Evolutionary conservation across 2,797 vertebrate genomes (phyloP), one percentile per base, ranked within the genome.

Genomic region (Gambusia yucatana): DNA sequence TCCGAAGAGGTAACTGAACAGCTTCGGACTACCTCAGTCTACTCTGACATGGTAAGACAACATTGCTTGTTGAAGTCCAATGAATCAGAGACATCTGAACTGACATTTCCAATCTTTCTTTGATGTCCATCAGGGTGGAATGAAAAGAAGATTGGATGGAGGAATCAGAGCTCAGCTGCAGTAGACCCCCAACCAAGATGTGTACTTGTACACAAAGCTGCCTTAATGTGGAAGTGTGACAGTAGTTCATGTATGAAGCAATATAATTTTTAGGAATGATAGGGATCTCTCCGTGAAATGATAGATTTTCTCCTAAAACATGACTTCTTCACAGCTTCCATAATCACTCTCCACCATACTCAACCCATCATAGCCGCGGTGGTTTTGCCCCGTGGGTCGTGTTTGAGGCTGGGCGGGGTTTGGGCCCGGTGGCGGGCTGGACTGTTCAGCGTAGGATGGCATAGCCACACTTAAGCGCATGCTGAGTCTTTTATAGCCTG

Each of bases 321-420:
- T 98, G 83, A 99, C 98, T 94, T 99, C 98, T 90, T 99, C 98
- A 0, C 97, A 98, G 95, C 98, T 99, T 61, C 98, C 98, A 0
- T 99, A 99, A 87, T 99, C 98, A 0, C 98, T 99, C 92, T 97
- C 98, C 90, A 97, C 96, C 95, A 96, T 96, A 88, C 98, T 97
- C 0, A 96, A 97, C 48, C 96, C 96, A 39, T 97, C 96, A 0
- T 95, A 97, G 87, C 95, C 94, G 5, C 82, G 89, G 3, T 92
- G 93, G 17, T 96, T 95, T 0, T 77, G 91, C 28, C 87, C 88
- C 0, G 91, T 80, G 2, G 93, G 57, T 16, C 90, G 84, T 0
- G 85, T 91, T 5, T 93, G 93, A 47, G 93, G 88, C 73, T 87
- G 94, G 10, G 95, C 94, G 0, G 81, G 67, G 67, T 90, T 92